A percentile compares a stretch with the other conserved stretches of the same genome.
phyloP scores from a whole-genome alignment of 1,140 invertebrate species.

The Augochlora pura region DNA sequence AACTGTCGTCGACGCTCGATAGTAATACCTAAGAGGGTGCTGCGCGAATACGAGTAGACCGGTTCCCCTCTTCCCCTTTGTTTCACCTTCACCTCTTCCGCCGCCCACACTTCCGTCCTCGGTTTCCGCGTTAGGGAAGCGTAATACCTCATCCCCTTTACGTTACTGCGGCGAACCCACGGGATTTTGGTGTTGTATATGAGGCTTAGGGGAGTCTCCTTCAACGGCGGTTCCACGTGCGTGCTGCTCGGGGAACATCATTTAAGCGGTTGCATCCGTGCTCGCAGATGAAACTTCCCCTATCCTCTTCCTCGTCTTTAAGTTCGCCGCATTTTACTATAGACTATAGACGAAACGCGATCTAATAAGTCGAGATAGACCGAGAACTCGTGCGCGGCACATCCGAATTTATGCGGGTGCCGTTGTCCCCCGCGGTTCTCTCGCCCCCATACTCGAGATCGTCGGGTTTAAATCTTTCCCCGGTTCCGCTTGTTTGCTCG shows the following conservation, averaged over 20 bases:
- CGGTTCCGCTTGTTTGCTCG: neutral
- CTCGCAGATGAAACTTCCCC: conserved; percentile 3
- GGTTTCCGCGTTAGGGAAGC: neutral
- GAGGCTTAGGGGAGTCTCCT: conserved; percentile 4
- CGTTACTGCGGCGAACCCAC: conserved; percentile 2
- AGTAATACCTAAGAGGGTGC: conserved; percentile 5
- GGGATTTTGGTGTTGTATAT: conserved; percentile 21
- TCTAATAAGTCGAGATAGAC: conserved; percentile 26
- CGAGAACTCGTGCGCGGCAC: neutral
- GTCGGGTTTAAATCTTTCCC: neutral
- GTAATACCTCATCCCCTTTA: conserved; percentile 34
- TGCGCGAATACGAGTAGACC: neutral
- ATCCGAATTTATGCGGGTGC: conserved; percentile 1
- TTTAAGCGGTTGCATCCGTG: conserved; percentile 13
- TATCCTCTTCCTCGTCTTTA: neutral
- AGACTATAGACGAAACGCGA: conserved; percentile 14
- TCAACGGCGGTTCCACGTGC: conserved; percentile 31
- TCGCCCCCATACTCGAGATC: neutral
- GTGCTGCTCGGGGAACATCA: conserved; percentile 19
- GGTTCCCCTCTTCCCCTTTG: neutral
- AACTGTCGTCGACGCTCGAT: neutral
- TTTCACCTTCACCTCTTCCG: neutral
- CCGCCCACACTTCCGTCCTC: neutral
- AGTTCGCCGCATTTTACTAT: conserved; percentile 3
- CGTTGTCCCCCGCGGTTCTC: too few species aligned